Conservation (phyloP, 2,113 vertebrate genomes). For the Hylia prasina region DNA sequence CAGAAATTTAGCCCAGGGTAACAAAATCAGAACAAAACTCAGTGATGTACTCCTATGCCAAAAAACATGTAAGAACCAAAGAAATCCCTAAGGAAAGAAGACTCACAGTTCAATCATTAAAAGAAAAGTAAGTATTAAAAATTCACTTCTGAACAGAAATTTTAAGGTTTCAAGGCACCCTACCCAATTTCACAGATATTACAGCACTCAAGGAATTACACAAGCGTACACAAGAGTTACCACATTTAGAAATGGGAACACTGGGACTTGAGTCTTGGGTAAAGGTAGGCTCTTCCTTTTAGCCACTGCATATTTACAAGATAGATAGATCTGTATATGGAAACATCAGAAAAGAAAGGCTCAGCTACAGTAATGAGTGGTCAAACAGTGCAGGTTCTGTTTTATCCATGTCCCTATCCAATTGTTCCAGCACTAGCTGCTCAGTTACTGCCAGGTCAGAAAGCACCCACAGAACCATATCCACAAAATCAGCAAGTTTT, state of each 20-base stretch:
- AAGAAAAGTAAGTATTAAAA: not conserved
- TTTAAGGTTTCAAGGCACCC: not conserved
- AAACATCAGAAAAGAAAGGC: not conserved
- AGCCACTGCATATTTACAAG: not conserved
- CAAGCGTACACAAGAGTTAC: not conserved
- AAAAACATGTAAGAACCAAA: not conserved
- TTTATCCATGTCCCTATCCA: not conserved
- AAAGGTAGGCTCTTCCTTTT: not conserved
- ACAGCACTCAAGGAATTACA: not conserved
- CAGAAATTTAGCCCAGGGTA: not conserved
- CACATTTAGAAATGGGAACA: not conserved
- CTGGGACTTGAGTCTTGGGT: not conserved
- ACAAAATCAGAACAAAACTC: not conserved
- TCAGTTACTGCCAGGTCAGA: not conserved
- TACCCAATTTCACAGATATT: not conserved
- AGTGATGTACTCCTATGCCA: not conserved
- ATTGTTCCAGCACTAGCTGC: not conserved
- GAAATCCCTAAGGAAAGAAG: not conserved
- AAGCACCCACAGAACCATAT: not conserved
- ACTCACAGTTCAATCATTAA: not conserved
- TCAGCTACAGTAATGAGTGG: not conserved
- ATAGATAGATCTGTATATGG: not conserved
- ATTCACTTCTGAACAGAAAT: not conserved
- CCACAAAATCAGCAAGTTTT: not conserved
- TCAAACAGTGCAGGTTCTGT: not conserved